Evolutionary conservation across 2,888 invertebrate species (phyloP).

Genomic region (Aphelenchoides bicaudatus): DNA sequence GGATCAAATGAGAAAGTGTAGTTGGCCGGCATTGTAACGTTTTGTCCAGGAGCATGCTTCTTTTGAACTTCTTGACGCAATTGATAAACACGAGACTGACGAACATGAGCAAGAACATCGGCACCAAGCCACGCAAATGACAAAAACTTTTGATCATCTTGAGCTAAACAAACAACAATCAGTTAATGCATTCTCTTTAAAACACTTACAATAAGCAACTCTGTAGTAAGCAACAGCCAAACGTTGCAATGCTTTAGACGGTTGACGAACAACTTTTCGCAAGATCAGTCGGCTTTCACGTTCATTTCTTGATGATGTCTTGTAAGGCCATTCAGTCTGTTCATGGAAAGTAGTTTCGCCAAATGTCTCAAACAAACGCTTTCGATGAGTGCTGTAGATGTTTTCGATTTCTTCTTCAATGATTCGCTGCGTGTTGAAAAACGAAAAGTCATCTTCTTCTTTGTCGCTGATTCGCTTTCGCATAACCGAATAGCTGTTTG

Average conservation of each 20-base stretch:
- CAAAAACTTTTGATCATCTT: constrained; percentile 31
- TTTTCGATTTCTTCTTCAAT: constrained; percentile 47
- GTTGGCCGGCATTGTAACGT: too few species aligned
- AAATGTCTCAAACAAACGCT: constrained; percentile 34
- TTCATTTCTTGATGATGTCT: not conserved
- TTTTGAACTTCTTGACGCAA: constrained; percentile 5
- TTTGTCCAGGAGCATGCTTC: not conserved
- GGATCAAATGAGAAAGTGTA: constrained; percentile 31
- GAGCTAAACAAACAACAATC: not conserved
- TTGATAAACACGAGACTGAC: not conserved
- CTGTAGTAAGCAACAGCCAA: constrained; percentile 45
- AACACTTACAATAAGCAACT: constrained; percentile 36
- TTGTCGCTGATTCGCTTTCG: constrained; percentile 51
- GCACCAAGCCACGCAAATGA: constrained; percentile 52
- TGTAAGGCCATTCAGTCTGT: not conserved
- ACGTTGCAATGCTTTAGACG: constrained; percentile 27
- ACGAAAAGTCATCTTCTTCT: constrained; percentile 58
- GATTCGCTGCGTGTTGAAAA: constrained; percentile 49
- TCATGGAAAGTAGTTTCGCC: constrained; percentile 20
- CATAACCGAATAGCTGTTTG: constrained; percentile 44
- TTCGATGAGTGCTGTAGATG: constrained; percentile 29
- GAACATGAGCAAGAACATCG: constrained; percentile 42
- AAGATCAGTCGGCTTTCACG: constrained; percentile 20
- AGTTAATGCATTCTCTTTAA: constrained; percentile 2
- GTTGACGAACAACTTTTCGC: constrained; percentile 25